phyloP scores from a whole-genome alignment of 2,888 invertebrate species.

The Melitaea athalia region DNA sequence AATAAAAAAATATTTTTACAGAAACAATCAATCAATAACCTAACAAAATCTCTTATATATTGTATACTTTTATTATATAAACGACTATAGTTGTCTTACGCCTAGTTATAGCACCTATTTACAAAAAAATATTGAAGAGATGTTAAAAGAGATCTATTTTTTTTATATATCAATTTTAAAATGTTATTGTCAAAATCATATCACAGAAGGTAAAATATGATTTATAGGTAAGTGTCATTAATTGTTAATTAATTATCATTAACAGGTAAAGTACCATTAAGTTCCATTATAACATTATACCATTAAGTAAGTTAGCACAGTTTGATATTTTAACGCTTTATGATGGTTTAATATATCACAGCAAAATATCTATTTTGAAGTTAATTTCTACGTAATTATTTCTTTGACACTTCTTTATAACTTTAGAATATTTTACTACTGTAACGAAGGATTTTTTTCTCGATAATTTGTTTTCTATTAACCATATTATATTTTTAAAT shows the following conservation, averaged over 20 bases:
- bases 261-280: too few relatives aligned
- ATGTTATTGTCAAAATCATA: slow-evolving; percentile 9
- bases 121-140: slow-evolving; percentile 22
- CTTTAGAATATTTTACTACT: too few relatives aligned
- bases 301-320: too few relatives aligned
- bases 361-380: too few relatives aligned
- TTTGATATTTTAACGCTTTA: too few relatives aligned
- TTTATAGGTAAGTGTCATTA: slow-evolving; percentile 17
- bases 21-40: background rate
- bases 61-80: background rate
- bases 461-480: too few relatives aligned
- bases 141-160: slow-evolving; percentile 23
- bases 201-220: slow-evolving; percentile 26
- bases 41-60: background rate
- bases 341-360: too few relatives aligned
- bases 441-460: too few relatives aligned
- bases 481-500: too few relatives aligned
- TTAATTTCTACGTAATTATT: too few relatives aligned
- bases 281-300: too few relatives aligned
- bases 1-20: background rate
- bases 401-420: too few relatives aligned
- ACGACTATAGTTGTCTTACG: background rate
- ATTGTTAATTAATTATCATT: background rate
- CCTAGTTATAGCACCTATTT: slow-evolving; percentile 29
- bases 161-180: background rate